phyloP scores from a whole-genome alignment of 1,140 invertebrate species.

The Ctenoplectra terminalis region DNA sequence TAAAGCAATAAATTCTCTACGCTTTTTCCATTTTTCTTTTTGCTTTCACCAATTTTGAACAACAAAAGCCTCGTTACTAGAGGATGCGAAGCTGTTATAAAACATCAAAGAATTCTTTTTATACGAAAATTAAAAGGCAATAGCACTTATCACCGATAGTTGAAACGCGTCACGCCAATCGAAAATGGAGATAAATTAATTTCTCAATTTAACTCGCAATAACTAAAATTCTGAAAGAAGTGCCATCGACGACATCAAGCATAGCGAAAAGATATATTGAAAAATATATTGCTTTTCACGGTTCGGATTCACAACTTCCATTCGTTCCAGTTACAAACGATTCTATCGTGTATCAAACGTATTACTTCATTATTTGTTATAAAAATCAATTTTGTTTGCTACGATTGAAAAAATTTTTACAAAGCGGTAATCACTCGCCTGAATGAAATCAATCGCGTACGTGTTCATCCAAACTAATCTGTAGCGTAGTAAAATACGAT shows the following conservation, averaged over 20 bases:
- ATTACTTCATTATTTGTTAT: not conserved
- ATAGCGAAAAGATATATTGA: not conserved
- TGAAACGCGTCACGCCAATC: not conserved
- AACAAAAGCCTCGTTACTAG: not conserved
- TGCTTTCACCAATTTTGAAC: not conserved
- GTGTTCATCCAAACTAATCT: not conserved
- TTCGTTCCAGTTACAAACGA: not conserved
- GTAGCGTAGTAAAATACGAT: not conserved
- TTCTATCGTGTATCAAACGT: no score
- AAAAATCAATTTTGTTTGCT: constrained; percentile 1
- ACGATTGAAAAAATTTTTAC: no score
- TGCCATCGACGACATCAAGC: no score
- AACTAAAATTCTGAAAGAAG: not conserved
- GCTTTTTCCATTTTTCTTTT: not conserved
- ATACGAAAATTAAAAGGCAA: not conserved
- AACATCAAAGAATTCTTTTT: not conserved
- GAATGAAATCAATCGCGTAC: not conserved
- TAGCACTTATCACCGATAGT: not conserved
- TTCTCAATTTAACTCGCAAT: not conserved
- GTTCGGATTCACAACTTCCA: not conserved
- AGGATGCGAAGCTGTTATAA: not conserved
- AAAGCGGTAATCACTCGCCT: not conserved
- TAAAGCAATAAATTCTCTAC: not conserved
- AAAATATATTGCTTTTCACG: not conserved
- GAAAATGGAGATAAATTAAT: not conserved